Evolutionary conservation across 2,797 vertebrate species (phyloP).

Genomic region (Gobionotothen gibberifrons): DNA sequence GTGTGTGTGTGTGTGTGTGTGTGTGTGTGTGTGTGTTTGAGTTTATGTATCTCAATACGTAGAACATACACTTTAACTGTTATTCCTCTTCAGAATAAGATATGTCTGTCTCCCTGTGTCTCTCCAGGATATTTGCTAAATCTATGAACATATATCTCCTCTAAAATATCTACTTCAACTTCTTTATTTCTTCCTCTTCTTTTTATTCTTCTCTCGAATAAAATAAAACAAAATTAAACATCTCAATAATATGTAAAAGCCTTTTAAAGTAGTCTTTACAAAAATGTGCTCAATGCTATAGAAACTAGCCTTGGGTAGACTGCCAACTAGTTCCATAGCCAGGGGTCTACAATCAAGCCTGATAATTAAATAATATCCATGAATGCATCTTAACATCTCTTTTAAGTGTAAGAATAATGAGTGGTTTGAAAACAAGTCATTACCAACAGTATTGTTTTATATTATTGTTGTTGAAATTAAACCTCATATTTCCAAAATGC

Average conservation of each 20-base stretch:
- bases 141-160: constrained; percentile 18
- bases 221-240: constrained; percentile 16
- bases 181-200: neutral
- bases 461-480: neutral
- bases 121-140: constrained; percentile 27
- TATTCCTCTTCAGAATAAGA: constrained; percentile 38
- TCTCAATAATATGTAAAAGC: constrained; percentile 8
- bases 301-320: constrained; percentile 37
- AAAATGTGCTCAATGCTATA: constrained; percentile 35
- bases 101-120: constrained; percentile 10
- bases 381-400: constrained; percentile 33
- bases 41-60: constrained; percentile 35
- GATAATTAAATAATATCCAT: constrained; percentile 42
- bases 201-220: neutral
- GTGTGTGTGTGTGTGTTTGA: neutral
- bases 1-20: neutral
- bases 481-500: neutral
- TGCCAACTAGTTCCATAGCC: constrained; percentile 40
- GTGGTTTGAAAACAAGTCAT: constrained; percentile 10
- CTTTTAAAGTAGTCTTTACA: constrained; percentile 23
- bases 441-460: neutral
- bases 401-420: constrained; percentile 19
- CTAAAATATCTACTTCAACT: neutral
- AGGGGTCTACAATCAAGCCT: constrained; percentile 42
- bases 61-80: constrained; percentile 20